Conservation (phyloP, 2,113 vertebrate species). For the Alces alces region DNA sequence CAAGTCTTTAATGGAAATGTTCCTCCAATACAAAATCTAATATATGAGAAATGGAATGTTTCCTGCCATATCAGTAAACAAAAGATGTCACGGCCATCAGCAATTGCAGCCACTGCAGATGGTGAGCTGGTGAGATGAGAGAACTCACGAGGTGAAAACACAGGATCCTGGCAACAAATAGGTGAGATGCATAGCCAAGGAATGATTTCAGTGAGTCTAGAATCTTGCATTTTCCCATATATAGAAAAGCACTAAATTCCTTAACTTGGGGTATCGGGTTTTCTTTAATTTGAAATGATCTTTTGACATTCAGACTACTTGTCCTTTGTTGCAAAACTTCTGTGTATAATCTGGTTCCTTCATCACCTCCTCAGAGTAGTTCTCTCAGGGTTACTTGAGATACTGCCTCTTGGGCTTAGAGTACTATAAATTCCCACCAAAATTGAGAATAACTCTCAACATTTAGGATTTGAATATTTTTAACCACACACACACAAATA, state of each 20-base stretch:
- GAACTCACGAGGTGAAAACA: background rate
- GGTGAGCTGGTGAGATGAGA: background rate
- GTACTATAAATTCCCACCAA: background rate
- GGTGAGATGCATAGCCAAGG: background rate
- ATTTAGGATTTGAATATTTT: background rate
- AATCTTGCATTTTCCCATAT: background rate
- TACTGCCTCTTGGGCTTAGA: background rate
- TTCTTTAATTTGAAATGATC: background rate
- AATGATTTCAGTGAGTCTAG: background rate
- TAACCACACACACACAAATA: fast-evolving
- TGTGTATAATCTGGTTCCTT: background rate
- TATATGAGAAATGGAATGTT: background rate
- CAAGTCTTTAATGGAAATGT: background rate
- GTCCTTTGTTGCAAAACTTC: background rate
- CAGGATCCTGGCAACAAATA: background rate
- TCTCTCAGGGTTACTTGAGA: background rate
- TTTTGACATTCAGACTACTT: background rate
- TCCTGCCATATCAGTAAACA: background rate
- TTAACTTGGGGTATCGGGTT: background rate
- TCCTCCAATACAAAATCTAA: background rate
- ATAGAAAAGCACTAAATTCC: background rate
- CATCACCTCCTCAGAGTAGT: background rate
- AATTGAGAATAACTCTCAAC: background rate
- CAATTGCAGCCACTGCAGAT: background rate
- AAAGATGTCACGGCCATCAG: background rate